A percentile compares a stretch with the other conserved stretches of the same genome.
Conservation (phyloP, 2,888 invertebrate species). For the Synanthedon tipuliformis region DNA sequence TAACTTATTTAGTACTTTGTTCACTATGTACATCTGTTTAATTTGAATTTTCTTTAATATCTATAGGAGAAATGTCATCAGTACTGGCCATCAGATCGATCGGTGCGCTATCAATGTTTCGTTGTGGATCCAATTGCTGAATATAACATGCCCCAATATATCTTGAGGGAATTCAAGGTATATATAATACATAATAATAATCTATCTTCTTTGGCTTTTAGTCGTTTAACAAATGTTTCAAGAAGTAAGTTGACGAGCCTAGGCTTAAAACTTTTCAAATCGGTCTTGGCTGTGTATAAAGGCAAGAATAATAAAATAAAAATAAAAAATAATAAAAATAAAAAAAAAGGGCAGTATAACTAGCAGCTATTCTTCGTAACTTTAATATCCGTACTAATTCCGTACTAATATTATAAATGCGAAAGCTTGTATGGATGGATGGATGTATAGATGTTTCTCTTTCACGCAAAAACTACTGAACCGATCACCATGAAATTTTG, state of each 20-base stretch:
- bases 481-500: too few species aligned
- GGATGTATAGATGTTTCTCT: too few species aligned
- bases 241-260: neutral
- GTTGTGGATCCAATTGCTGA: slow-evolving; percentile 99
- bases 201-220: neutral
- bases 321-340: too few species aligned
- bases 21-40: neutral
- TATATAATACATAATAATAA: slow-evolving; percentile 2
- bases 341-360: too few species aligned
- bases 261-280: neutral
- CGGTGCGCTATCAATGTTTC: slow-evolving; percentile 96
- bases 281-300: too few species aligned
- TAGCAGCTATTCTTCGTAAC: too few species aligned
- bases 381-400: too few species aligned
- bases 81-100: slow-evolving; percentile 99
- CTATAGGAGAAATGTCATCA: slow-evolving; percentile 97
- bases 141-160: slow-evolving; percentile 99
- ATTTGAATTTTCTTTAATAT: too few species aligned
- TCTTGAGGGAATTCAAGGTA: slow-evolving; percentile 96
- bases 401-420: too few species aligned
- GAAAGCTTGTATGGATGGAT: too few species aligned
- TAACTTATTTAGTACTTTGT: neutral
- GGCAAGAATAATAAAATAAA: too few species aligned
- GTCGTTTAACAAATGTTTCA: neutral
- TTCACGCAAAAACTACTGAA: too few species aligned